These are phyloP conservation scores for Chroicocephalus ridibundus DNA, from an alignment of 2,113 vertebrate genomes.

Conservation along the genomic window DNA sequence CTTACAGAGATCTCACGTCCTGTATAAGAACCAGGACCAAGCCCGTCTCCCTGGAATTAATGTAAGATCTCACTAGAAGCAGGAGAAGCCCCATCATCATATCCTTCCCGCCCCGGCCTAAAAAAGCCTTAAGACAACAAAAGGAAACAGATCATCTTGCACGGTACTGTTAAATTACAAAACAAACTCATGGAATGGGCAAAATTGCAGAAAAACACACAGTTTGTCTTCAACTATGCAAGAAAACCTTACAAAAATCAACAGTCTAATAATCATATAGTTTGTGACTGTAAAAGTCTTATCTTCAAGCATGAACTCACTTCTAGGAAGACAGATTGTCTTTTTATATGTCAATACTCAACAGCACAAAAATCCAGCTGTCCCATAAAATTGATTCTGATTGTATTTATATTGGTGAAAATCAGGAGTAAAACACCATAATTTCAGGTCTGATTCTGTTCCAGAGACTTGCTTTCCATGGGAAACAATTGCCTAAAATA, in stretches of 20 bases:
- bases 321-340: neutral
- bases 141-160: neutral
- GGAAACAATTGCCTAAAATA: neutral
- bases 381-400: neutral
- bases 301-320: neutral
- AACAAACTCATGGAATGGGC: neutral
- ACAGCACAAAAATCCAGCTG: neutral
- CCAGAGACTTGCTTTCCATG: neutral
- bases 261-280: neutral
- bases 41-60: neutral
- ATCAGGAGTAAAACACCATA: neutral
- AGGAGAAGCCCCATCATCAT: neutral
- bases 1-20: neutral
- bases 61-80: neutral
- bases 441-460: neutral
- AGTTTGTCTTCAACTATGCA: neutral
- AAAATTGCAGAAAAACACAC: neutral
- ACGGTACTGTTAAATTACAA: neutral
- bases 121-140: neutral
- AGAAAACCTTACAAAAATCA: neutral
- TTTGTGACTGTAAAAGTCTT: neutral
- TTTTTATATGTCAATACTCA: neutral
- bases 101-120: neutral
- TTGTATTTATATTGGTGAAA: neutral
- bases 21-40: neutral